phyloP scores from a whole-genome alignment of 2,797 vertebrate genomes.

The Myripristis murdjan region DNA sequence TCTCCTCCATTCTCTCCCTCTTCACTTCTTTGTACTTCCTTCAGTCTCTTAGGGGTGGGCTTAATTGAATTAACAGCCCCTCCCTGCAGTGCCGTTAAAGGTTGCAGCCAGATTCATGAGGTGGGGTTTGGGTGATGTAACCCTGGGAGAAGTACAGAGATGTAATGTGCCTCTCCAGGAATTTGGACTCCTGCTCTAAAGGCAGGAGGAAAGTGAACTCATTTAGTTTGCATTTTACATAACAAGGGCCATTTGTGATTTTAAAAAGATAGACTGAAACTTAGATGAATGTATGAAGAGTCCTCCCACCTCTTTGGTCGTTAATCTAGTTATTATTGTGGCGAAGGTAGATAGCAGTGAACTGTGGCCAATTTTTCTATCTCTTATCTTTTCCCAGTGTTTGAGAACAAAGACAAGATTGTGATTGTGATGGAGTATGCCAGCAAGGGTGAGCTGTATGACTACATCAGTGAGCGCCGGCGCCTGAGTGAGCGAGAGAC shows the following conservation, averaged over 20 bases:
- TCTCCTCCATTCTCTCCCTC: conserved; percentile 29
- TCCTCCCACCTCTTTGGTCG: conserved; percentile 4
- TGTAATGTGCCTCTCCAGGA: conserved; percentile 51
- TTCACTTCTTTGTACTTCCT: conserved; percentile 33
- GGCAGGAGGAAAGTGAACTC: neutral
- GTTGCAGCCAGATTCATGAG: conserved; percentile 58
- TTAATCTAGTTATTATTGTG: conserved; percentile 22
- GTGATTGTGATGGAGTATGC: conserved; percentile 99
- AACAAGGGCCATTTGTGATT: conserved; percentile 38
- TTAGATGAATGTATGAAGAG: conserved; percentile 1
- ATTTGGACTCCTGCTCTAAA: conserved; percentile 52
- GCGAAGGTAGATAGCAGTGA: conserved; percentile 13
- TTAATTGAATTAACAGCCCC: conserved; percentile 73
- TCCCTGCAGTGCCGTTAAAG: conserved; percentile 64
- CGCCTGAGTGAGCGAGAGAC: conserved; percentile 95
- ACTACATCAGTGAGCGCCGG: conserved; percentile 97
- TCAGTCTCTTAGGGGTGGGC: conserved; percentile 49
- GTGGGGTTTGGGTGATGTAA: conserved; percentile 78
- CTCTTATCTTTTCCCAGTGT: conserved; percentile 87
- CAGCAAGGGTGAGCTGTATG: conserved; percentile 97
- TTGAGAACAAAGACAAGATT: conserved; percentile 99
- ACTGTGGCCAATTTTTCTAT: conserved; percentile 17
- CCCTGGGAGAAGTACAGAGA: conserved; percentile 58
- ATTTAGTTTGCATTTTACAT: conserved; percentile 26
- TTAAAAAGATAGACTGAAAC: conserved; percentile 27